Percentiles rank a stretch among this genome's conserved stretches.
These are phyloP conservation scores for Callospermophilus lateralis DNA, from an alignment of 2,113 vertebrate genomes.

Conservation along the genomic window DNA sequence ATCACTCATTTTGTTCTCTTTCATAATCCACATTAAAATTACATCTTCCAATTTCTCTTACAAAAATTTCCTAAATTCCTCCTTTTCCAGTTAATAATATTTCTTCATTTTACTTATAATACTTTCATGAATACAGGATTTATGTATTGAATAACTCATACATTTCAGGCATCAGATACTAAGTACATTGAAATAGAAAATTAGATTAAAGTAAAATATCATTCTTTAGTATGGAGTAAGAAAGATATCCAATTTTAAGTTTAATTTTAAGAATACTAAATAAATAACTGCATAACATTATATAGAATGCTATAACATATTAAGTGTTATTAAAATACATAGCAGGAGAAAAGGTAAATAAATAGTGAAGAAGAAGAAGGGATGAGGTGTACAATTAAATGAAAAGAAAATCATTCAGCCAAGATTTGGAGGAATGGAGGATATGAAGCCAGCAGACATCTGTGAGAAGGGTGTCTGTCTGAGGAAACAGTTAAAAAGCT, in stretches of 20 bases:
- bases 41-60: neutral
- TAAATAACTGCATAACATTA: neutral
- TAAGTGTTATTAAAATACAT: neutral
- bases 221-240: neutral
- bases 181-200: neutral
- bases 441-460: neutral
- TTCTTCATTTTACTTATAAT: neutral
- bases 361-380: neutral
- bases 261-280: neutral
- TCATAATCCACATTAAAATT: neutral
- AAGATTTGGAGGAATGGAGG: neutral
- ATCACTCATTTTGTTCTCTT: neutral
- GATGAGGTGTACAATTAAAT: accelerated
- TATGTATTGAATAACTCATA: neutral
- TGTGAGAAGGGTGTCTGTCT: neutral
- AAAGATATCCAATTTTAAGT: neutral
- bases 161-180: neutral
- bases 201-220: neutral
- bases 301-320: neutral
- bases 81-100: neutral
- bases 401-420: neutral
- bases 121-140: neutral
- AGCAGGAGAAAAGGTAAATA: neutral
- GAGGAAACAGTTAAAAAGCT: neutral
- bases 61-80: neutral